Conservation (phyloP, 2,113 vertebrate species). For the Coracopsis vasa region DNA sequence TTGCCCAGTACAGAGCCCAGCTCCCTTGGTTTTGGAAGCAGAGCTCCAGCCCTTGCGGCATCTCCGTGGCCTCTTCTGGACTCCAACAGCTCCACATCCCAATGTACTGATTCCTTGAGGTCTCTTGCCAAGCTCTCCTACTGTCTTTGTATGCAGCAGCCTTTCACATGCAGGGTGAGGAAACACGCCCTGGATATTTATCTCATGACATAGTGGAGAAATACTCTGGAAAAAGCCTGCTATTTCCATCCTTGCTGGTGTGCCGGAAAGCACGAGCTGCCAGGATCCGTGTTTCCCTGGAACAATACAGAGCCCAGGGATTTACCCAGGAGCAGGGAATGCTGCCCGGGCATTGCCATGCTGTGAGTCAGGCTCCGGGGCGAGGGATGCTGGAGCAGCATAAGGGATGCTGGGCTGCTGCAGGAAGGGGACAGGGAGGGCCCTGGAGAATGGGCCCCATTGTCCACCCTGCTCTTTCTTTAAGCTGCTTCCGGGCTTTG, state of each 20-base stretch:
- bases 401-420: neutral
- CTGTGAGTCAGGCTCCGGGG: neutral
- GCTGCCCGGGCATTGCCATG: neutral
- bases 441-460: fast-evolving
- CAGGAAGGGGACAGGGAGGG: neutral
- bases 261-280: neutral
- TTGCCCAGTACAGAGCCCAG: neutral
- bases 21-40: neutral
- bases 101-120: neutral
- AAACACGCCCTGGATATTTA: slow-evolving; percentile 36
- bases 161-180: neutral
- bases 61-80: neutral
- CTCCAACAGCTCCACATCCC: neutral
- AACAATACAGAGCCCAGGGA: neutral
- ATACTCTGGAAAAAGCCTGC: neutral
- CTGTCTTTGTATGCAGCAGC: neutral
- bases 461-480: neutral
- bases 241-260: neutral
- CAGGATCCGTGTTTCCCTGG: neutral
- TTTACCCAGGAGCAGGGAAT: neutral
- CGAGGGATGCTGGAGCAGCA: fast-evolving
- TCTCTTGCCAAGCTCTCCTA: neutral
- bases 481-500: neutral
- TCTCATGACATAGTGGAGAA: slow-evolving; percentile 14
- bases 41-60: neutral